Conservation (phyloP, 2,113 vertebrate genomes). For the Sinocyclocheilus grahami region DNA sequence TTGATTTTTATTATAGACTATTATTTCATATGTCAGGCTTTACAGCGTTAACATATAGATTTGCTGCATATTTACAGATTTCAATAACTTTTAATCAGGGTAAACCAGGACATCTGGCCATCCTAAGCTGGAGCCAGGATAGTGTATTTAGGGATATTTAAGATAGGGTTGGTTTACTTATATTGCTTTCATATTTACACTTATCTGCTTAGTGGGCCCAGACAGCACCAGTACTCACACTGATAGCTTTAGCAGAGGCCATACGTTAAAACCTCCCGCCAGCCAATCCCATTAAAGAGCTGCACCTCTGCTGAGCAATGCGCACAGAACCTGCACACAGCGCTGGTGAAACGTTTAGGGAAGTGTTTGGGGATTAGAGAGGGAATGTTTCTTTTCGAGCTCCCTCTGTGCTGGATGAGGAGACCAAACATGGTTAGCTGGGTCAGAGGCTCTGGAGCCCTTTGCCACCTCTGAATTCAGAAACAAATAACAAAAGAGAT, state of each 20-base stretch:
- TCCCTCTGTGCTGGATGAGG: conserved; percentile 22
- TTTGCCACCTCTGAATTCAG: conserved; percentile 37
- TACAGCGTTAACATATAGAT: too few species aligned
- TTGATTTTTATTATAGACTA: too few species aligned
- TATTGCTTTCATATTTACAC: conserved; percentile 48
- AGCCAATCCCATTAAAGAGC: conserved; percentile 44
- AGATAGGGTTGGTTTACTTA: conserved; percentile 3
- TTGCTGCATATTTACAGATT: not conserved
- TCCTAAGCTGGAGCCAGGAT: not conserved
- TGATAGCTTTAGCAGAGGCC: conserved; percentile 58
- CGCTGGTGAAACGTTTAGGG: conserved; percentile 35
- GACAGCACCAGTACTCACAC: conserved; percentile 27
- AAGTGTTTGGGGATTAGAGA: conserved; percentile 38
- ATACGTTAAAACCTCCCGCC: conserved; percentile 32
- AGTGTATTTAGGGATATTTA: not conserved
- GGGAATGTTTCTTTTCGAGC: conserved; percentile 45
- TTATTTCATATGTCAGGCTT: too few species aligned
- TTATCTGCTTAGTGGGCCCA: conserved; percentile 31
- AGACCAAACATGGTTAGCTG: conserved; percentile 50
- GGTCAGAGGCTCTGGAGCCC: conserved; percentile 27
- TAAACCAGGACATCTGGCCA: not conserved
- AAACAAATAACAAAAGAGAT: conserved; percentile 43
- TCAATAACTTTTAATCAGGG: not conserved
- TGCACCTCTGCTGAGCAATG: conserved; percentile 21
- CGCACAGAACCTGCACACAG: conserved; percentile 1